Conservation (phyloP, 2,797 vertebrate genomes). For the Hylomyscus alleni region DNA sequence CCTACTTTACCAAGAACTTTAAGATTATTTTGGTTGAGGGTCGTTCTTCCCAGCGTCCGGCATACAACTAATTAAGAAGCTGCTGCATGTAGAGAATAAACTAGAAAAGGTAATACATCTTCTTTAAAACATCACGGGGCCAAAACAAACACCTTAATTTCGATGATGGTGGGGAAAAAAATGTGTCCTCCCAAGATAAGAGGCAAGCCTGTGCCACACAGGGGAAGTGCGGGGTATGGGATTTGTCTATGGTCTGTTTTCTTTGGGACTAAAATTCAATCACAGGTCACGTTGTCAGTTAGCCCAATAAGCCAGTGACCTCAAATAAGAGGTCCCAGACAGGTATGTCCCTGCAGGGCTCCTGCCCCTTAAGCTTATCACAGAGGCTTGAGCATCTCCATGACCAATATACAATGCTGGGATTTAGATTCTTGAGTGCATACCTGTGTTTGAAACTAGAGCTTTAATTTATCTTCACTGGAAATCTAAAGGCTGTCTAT, state of each 20-base stretch:
- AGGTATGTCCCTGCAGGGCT: background rate
- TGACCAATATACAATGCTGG: slow-evolving; percentile 53
- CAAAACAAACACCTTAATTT: slow-evolving; percentile 29
- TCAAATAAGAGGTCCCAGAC: background rate
- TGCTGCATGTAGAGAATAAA: slow-evolving; percentile 27
- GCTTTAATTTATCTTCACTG: slow-evolving; percentile 76
- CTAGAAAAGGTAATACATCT: background rate
- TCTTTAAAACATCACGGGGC: background rate
- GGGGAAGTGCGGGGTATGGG: background rate
- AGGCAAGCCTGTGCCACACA: background rate
- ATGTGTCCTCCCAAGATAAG: background rate
- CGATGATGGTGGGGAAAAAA: background rate
- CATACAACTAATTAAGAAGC: background rate
- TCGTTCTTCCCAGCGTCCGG: slow-evolving; percentile 19
- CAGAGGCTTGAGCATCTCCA: slow-evolving; percentile 67
- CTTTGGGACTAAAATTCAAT: slow-evolving; percentile 36
- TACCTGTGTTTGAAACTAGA: slow-evolving; percentile 47
- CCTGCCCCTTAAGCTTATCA: background rate
- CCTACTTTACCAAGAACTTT: slow-evolving; percentile 17
- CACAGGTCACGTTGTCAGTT: background rate
- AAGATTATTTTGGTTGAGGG: background rate
- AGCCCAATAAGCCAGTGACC: background rate
- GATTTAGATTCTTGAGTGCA: background rate
- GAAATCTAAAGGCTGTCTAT: slow-evolving; percentile 53
- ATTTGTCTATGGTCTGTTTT: background rate